Percentiles rank a stretch among this genome's conserved stretches.
These are phyloP conservation scores for Gallinago undulata DNA, from an alignment of 2,113 vertebrate species.

Conservation along the genomic window DNA sequence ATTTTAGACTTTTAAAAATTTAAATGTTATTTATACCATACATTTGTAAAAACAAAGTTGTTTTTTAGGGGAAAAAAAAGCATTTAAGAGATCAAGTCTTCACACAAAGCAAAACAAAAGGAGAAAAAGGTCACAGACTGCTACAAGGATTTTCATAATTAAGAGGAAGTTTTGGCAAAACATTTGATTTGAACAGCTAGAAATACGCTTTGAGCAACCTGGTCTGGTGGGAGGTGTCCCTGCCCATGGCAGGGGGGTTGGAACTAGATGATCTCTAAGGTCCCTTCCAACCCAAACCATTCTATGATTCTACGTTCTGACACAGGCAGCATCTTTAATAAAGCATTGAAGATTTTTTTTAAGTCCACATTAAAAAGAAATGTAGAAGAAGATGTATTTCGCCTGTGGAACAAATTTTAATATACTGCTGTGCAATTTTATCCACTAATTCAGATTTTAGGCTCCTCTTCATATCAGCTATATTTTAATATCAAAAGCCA, in stretches of 20 bases:
- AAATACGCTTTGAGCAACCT: neutral
- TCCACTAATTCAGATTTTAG: neutral
- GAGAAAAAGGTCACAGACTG: neutral
- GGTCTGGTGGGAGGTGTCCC: too few relatives aligned
- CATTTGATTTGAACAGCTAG: neutral
- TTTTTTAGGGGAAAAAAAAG: neutral
- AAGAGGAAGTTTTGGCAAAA: neutral
- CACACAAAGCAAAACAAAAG: neutral
- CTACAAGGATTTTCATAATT: neutral
- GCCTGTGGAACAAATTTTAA: neutral
- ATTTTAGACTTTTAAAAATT: neutral
- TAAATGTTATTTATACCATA: neutral
- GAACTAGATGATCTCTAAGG: too few relatives aligned
- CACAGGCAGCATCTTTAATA: neutral
- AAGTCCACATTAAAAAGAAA: neutral
- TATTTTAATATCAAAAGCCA: slow-evolving; percentile 5
- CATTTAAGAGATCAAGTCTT: neutral
- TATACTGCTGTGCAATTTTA: neutral
- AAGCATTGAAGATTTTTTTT: neutral
- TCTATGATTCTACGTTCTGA: neutral
- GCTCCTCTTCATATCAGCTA: neutral
- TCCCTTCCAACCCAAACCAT: too few relatives aligned
- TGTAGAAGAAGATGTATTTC: neutral
- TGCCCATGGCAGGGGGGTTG: too few relatives aligned
- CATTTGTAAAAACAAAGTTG: neutral